These are phyloP conservation scores for Stictonetta naevosa DNA, from an alignment of 2,113 vertebrate genomes.

Conservation along the genomic window DNA sequence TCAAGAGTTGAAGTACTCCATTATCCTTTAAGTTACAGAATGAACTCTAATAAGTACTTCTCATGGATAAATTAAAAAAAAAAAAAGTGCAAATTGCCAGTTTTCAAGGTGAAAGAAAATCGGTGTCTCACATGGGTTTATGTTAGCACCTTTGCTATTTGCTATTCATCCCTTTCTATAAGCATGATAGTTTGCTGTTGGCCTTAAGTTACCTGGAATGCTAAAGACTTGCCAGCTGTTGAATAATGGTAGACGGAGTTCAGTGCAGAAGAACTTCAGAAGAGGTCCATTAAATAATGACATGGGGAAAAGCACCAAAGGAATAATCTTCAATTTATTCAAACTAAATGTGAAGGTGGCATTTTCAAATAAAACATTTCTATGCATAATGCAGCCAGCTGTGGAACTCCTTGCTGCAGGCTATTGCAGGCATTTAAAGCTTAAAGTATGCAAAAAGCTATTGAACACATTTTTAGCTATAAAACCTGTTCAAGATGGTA, in stretches of 20 bases:
- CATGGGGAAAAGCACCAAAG: neutral
- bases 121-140: neutral
- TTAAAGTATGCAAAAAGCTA: neutral
- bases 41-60: neutral
- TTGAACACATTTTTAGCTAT: neutral
- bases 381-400: neutral
- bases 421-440: neutral
- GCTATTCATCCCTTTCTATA: neutral
- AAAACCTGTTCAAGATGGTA: neutral
- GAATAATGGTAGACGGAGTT: neutral
- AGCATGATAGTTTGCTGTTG: neutral
- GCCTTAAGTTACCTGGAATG: neutral
- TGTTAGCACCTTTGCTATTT: neutral
- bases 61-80: neutral
- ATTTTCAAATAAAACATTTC: neutral
- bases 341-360: neutral
- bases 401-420: neutral
- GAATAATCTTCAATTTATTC: neutral
- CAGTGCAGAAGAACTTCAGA: neutral
- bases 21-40: neutral
- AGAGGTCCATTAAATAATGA: neutral
- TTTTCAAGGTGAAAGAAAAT: neutral
- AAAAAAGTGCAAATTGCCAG: neutral
- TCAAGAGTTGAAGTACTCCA: neutral
- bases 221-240: neutral